A percentile compares a stretch with the other conserved stretches of the same genome.
phyloP scores from a whole-genome alignment of 2,797 vertebrate species.

The Cyprinodon diabolis region DNA sequence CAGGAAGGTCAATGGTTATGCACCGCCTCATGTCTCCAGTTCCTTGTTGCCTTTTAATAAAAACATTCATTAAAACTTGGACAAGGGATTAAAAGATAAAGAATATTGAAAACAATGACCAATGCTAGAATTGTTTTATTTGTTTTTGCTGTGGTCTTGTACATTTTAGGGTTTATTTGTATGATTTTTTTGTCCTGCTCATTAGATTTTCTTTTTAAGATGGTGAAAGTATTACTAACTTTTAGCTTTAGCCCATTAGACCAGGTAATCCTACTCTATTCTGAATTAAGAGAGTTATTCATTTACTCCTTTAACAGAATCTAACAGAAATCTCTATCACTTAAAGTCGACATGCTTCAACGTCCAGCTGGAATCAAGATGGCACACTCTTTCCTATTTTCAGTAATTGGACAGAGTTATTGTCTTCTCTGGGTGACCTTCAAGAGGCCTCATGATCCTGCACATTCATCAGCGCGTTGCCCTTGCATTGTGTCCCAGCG shows the following conservation, averaged over 20 bases:
- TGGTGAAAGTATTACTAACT: background rate
- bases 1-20: background rate
- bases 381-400: background rate
- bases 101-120: background rate
- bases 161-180: background rate
- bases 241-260: background rate
- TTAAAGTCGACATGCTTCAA: slow-evolving; percentile 12
- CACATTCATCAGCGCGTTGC: slow-evolving; percentile 37
- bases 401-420: background rate
- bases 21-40: background rate
- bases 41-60: background rate
- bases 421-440: slow-evolving; percentile 20
- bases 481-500: slow-evolving; percentile 49
- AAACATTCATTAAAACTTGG: background rate
- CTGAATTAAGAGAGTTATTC: background rate
- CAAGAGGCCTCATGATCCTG: slow-evolving; percentile 12
- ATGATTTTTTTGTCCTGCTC: no score
- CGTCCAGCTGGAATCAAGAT: slow-evolving; percentile 12
- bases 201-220: background rate
- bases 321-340: background rate
- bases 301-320: background rate
- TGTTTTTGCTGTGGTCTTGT: background rate
- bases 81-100: background rate
- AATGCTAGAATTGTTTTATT: background rate
- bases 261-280: no score